Conservation (phyloP, 1,140 invertebrate genomes). For the Zaprionus vittiger region DNA sequence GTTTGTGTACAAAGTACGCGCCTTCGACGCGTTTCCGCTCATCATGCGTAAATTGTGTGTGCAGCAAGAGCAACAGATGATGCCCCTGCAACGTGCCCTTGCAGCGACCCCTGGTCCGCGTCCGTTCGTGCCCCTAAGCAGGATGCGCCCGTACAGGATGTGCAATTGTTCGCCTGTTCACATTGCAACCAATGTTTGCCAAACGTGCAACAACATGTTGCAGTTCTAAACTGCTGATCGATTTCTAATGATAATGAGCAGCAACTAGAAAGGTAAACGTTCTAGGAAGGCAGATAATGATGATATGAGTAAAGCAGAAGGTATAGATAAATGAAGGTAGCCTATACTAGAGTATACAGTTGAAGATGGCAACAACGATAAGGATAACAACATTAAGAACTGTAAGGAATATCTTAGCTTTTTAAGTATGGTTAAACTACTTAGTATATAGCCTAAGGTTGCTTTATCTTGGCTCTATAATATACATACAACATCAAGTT, state of each 20-base stretch:
- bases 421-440: too few species aligned
- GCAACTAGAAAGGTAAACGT: not conserved
- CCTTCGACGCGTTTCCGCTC: constrained; percentile 59
- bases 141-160: constrained; percentile 58
- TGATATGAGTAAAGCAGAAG: too few species aligned
- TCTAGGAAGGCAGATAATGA: not conserved
- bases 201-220: constrained; percentile 43
- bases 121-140: constrained; percentile 30
- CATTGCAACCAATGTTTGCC: constrained; percentile 62
- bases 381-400: too few species aligned
- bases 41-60: constrained; percentile 39
- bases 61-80: constrained; percentile 64
- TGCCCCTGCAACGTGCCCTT: constrained; percentile 12
- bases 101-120: constrained; percentile 1
- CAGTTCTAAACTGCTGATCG: not conserved
- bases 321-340: too few species aligned
- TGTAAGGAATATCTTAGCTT: too few species aligned
- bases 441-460: too few species aligned
- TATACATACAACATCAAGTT: too few species aligned
- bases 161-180: constrained; percentile 62
- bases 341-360: too few species aligned
- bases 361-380: too few species aligned
- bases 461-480: too few species aligned
- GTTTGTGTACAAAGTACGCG: constrained; percentile 77
- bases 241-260: constrained; percentile 1